Evolutionary conservation across 2,797 vertebrate genomes (phyloP).

Genomic region (Diceros bicornis): DNA sequence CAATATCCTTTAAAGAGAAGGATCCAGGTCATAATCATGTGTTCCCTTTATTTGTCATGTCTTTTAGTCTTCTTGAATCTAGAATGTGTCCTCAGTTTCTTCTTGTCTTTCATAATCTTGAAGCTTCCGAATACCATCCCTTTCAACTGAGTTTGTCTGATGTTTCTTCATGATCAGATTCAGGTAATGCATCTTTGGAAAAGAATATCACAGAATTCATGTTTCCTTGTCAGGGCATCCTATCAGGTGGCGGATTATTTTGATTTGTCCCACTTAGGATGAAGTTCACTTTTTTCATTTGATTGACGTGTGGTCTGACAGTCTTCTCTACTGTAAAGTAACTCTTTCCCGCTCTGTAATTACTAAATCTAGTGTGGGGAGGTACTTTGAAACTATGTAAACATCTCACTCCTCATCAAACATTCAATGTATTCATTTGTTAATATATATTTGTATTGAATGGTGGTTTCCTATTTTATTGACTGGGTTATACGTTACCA

Average conservation of each 20-base stretch:
- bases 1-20: background rate
- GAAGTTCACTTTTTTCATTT: background rate
- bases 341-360: background rate
- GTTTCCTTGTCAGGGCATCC: background rate
- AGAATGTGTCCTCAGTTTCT: background rate
- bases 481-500: background rate
- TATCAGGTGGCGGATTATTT: background rate
- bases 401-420: background rate
- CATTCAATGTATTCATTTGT: background rate
- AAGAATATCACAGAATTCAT: background rate
- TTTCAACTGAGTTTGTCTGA: background rate
- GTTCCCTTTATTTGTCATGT: background rate
- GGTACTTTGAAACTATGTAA: slow-evolving; percentile 29
- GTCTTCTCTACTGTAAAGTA: background rate
- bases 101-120: background rate
- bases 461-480: background rate
- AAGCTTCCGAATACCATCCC: background rate
- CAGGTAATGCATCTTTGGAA: background rate
- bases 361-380: background rate
- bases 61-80: background rate
- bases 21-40: background rate
- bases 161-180: slow-evolving; percentile 29
- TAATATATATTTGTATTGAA: background rate
- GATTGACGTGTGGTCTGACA: background rate
- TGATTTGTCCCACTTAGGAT: background rate